Conservation (phyloP, 2,113 vertebrate species). For the Zosterops hypoxanthus region DNA sequence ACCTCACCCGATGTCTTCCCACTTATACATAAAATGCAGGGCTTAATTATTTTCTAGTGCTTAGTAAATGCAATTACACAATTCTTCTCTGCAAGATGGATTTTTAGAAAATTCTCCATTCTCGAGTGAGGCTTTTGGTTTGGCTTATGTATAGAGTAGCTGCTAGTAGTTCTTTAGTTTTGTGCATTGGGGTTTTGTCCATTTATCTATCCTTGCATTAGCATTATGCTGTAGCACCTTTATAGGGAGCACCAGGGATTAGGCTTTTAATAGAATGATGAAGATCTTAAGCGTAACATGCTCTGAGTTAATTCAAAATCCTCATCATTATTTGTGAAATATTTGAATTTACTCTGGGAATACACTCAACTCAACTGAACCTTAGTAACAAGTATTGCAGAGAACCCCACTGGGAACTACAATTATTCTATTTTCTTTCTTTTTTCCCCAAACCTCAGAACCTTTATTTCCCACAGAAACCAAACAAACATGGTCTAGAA, state of each 20-base stretch:
- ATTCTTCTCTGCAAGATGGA: background rate
- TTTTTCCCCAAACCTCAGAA: background rate
- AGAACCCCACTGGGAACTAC: background rate
- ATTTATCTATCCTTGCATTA: background rate
- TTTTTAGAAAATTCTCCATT: background rate
- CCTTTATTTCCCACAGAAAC: background rate
- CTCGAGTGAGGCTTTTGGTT: background rate
- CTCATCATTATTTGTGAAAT: background rate
- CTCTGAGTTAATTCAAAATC: background rate
- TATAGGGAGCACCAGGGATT: background rate
- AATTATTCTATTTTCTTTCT: background rate
- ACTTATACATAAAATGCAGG: accelerated
- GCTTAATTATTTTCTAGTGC: background rate
- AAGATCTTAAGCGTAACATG: accelerated
- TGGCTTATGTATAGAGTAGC: background rate
- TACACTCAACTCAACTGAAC: background rate
- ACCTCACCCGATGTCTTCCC: background rate
- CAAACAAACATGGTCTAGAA: background rate
- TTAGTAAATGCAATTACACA: background rate
- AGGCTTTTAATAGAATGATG: background rate
- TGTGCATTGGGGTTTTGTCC: background rate
- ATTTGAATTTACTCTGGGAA: background rate
- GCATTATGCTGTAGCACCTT: background rate
- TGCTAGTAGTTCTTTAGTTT: background rate
- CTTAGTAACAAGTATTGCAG: background rate